Conservation (phyloP, 2,797 vertebrate species). For the Takifugu rubripes region DNA sequence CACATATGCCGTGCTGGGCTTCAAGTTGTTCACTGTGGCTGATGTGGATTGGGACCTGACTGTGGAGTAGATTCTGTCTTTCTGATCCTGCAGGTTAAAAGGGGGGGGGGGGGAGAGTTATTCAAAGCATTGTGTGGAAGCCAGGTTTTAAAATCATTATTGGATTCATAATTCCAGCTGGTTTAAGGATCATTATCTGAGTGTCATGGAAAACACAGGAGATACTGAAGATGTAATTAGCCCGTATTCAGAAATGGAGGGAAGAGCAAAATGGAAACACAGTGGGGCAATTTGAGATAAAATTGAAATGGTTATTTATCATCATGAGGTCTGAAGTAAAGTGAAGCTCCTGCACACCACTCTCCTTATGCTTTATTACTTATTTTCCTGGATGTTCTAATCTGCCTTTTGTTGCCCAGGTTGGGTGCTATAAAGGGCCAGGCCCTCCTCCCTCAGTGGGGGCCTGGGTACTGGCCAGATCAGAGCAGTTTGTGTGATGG, state of each 20-base stretch:
- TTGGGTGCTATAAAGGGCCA: no score
- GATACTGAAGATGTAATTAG: constrained; percentile 35
- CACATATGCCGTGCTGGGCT: constrained; percentile 93
- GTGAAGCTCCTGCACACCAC: neutral
- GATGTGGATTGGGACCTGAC: constrained; percentile 93
- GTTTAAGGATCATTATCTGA: constrained; percentile 24
- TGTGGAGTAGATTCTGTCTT: constrained; percentile 93
- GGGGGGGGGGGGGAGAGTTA: neutral
- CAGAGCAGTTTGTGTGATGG: no score
- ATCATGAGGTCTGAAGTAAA: neutral
- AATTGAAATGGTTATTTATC: constrained; percentile 3
- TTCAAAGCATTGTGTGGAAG: neutral
- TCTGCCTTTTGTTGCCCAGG: no score
- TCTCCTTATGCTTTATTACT: no score
- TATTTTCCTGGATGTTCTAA: no score
- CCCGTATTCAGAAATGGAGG: constrained; percentile 26
- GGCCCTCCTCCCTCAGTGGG: no score
- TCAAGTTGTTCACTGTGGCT: constrained; percentile 93
- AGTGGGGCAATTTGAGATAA: constrained; percentile 13
- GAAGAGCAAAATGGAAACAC: constrained; percentile 2
- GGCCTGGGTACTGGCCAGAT: no score
- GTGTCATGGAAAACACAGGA: constrained; percentile 13
- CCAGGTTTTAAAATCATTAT: no score
- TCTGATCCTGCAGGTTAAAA: constrained; percentile 82
- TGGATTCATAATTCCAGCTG: constrained; percentile 11